These are phyloP conservation scores for Columba janthina DNA, from an alignment of 2,113 vertebrate species.

Conservation along the genomic window DNA sequence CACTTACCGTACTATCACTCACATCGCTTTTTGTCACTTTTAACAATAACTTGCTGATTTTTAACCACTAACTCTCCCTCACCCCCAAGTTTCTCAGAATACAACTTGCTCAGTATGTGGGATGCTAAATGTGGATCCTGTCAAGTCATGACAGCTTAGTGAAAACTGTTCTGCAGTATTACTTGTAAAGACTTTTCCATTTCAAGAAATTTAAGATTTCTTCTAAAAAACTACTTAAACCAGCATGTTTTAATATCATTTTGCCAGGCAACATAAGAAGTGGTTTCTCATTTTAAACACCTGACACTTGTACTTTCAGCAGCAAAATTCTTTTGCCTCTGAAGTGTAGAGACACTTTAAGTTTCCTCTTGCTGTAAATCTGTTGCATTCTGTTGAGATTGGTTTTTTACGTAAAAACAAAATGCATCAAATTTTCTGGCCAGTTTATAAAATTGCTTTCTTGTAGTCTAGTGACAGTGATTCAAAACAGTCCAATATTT, in stretches of 20 bases:
- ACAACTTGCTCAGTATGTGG: constrained; percentile 54
- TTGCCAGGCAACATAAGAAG: constrained; percentile 18
- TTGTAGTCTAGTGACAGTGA: neutral
- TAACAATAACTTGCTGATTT: constrained; percentile 64
- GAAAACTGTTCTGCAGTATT: constrained; percentile 56
- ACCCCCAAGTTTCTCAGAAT: constrained; percentile 36
- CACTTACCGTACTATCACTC: constrained; percentile 17
- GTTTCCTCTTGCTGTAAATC: neutral
- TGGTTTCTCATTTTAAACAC: constrained; percentile 43
- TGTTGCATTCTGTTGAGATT: neutral
- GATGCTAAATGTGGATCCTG: constrained; percentile 69
- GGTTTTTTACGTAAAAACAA: neutral
- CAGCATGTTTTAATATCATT: constrained; percentile 40
- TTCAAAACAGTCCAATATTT: constrained; percentile 11
- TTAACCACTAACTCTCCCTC: constrained; percentile 47
- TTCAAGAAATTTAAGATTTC: constrained; percentile 60
- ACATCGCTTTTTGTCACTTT: constrained; percentile 52
- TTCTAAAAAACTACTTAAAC: constrained; percentile 29
- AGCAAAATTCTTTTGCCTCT: neutral
- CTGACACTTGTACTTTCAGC: neutral
- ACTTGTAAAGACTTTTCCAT: constrained; percentile 69
- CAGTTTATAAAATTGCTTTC: constrained; percentile 13
- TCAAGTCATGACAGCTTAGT: constrained; percentile 71
- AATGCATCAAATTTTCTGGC: neutral
- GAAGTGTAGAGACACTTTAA: neutral